A percentile compares a stretch with the other conserved stretches of the same genome.
phyloP scores from a whole-genome alignment of 2,797 vertebrate genomes.

The Buceros bicornis region DNA sequence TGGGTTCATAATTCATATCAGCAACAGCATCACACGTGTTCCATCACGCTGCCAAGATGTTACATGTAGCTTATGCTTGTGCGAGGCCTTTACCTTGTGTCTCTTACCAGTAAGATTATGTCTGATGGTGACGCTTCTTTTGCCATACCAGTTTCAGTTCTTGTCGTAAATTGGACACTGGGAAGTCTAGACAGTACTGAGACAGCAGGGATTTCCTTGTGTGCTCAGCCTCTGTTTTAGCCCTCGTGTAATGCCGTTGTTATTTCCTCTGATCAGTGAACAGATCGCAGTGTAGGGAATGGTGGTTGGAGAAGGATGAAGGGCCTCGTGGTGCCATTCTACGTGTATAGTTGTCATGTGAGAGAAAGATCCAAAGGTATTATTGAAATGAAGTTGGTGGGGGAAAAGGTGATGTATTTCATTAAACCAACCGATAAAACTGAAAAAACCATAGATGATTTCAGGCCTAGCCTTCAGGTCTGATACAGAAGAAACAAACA shows the following conservation, averaged over 20 bases:
- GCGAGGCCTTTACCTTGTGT: not conserved
- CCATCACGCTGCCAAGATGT: not conserved
- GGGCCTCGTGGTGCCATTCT: not conserved
- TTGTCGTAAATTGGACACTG: not conserved
- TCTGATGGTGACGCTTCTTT: not conserved
- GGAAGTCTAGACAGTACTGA: not conserved
- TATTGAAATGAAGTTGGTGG: not conserved
- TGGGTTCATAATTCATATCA: constrained; percentile 38
- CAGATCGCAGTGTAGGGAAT: not conserved
- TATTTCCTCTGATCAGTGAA: not conserved
- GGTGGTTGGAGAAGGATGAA: not conserved
- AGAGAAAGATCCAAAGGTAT: not conserved
- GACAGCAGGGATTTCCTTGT: not conserved
- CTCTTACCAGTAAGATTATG: not conserved
- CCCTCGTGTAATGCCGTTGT: not conserved
- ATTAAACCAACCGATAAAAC: not conserved
- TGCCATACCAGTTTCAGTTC: not conserved
- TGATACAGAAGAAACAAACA: not conserved
- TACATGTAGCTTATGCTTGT: not conserved
- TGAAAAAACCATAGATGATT: not conserved
- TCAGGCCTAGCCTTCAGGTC: not conserved
- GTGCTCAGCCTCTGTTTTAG: not conserved
- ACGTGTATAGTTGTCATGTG: not conserved
- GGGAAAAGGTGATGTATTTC: not conserved
- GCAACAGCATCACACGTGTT: not conserved